phyloP scores from a whole-genome alignment of 1,140 invertebrate genomes.

The Manduca sexta region DNA sequence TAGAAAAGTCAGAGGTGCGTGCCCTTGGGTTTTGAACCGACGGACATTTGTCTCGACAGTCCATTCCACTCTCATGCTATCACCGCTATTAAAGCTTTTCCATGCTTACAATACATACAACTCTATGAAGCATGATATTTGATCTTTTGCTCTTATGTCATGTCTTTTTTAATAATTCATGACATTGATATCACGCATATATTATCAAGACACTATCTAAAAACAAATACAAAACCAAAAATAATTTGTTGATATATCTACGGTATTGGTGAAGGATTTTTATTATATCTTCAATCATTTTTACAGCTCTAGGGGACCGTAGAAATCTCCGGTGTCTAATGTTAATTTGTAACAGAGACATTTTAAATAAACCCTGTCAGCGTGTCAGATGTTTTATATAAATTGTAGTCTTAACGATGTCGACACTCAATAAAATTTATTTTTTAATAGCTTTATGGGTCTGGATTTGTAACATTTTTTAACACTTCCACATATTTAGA shows the following conservation, averaged over 20 bases:
- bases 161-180: too few species aligned
- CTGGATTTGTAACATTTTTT: constrained; percentile 29
- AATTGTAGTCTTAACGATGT: constrained; percentile 49
- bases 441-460: constrained; percentile 33
- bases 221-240: too few species aligned
- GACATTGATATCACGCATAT: too few species aligned
- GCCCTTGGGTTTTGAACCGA: too few species aligned
- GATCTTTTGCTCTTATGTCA: too few species aligned
- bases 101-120: too few species aligned
- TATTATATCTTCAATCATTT: constrained; percentile 33
- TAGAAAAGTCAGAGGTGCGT: too few species aligned
- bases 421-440: constrained; percentile 47
- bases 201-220: too few species aligned
- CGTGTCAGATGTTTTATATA: constrained; percentile 48
- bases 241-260: neutral
- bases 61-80: too few species aligned
- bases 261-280: constrained; percentile 10
- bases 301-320: constrained; percentile 18
- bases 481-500: constrained; percentile 25
- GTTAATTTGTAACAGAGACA: constrained; percentile 38
- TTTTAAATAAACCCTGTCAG: constrained; percentile 49
- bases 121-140: too few species aligned
- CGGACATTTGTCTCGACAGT: too few species aligned
- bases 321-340: constrained; percentile 28
- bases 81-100: too few species aligned